A percentile compares a stretch with the other conserved stretches of the same genome.
phyloP scores from a whole-genome alignment of 2,888 invertebrate genomes.

The Ochropleura leucogaster region DNA sequence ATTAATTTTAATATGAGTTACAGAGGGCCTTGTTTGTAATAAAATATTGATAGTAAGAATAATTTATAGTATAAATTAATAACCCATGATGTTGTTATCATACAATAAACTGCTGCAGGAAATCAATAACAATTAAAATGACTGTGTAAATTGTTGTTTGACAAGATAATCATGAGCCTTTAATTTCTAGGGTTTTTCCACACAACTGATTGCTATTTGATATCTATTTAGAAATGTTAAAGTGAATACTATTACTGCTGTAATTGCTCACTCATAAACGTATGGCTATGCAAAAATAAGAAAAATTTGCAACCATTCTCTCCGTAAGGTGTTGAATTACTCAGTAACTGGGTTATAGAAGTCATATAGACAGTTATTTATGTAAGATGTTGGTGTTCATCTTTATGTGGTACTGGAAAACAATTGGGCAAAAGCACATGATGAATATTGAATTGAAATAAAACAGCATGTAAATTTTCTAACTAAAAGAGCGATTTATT shows the following conservation, averaged over 20 bases:
- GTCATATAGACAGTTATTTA: not conserved
- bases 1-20: not conserved
- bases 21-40: not conserved
- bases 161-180: not conserved
- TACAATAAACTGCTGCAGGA: slow-evolving; percentile 8
- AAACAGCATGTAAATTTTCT: slow-evolving; percentile 86
- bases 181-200: slow-evolving; percentile 21
- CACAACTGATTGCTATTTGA: not conserved
- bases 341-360: not conserved
- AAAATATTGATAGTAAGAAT: slow-evolving; percentile 1
- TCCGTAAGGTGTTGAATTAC: not conserved
- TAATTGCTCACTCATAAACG: not conserved
- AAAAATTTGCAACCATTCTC: not conserved
- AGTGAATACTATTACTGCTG: not conserved
- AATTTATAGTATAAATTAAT: not conserved
- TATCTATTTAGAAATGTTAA: not conserved
- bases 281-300: not conserved
- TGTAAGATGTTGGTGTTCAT: not conserved
- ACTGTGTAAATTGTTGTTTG: slow-evolving; percentile 14
- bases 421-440: not conserved
- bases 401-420: not conserved
- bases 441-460: slow-evolving; percentile 70
- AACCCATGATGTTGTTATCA: not conserved
- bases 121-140: slow-evolving; percentile 25
- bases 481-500: slow-evolving; percentile 90